phyloP scores from a whole-genome alignment of 2,888 invertebrate species.

The Tachystola acroxantha region DNA sequence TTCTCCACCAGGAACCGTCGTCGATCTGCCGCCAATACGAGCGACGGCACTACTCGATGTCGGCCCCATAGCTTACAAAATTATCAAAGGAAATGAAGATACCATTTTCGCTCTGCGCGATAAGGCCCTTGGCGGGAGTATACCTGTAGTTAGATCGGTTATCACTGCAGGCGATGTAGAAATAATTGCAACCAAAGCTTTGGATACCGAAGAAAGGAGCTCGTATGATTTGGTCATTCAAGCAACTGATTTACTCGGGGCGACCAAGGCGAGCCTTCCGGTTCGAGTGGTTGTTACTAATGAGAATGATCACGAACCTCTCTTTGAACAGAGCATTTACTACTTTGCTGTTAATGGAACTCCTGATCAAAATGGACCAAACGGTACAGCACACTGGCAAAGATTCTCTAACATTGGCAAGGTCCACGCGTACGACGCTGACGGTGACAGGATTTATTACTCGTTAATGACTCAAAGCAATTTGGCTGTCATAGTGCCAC shows the following conservation, averaged over 20 bases:
- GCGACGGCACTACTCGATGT: constrained; percentile 83
- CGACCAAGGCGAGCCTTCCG: constrained; percentile 89
- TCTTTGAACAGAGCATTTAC: constrained; percentile 88
- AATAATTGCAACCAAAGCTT: constrained; percentile 84
- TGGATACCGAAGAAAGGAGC: constrained; percentile 88
- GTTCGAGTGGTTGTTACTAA: constrained; percentile 87
- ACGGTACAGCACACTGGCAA: constrained; percentile 82
- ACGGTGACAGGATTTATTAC: constrained; percentile 95
- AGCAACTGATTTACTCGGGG: constrained; percentile 87
- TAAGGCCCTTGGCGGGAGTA: constrained; percentile 60
- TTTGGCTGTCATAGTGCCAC: constrained; percentile 92
- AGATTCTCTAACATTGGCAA: constrained; percentile 90
- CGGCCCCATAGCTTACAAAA: constrained; percentile 87
- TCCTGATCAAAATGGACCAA: constrained; percentile 74
- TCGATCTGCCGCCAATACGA: constrained; percentile 84
- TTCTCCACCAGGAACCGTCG: constrained; percentile 82
- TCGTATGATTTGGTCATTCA: constrained; percentile 87
- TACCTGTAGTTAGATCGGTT: constrained; percentile 69
- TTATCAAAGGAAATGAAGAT: constrained; percentile 86
- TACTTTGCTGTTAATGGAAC: constrained; percentile 86
- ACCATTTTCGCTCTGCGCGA: constrained; percentile 85
- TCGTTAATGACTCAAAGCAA: constrained; percentile 88
- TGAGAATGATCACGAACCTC: constrained; percentile 95
- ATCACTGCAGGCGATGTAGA: constrained; percentile 82
- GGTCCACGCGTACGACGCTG: constrained; percentile 92